Evolutionary conservation across 2,888 invertebrate genomes (phyloP), one percentile per base, ranked within the genome.

Genomic region (Clunio marinus): DNA sequence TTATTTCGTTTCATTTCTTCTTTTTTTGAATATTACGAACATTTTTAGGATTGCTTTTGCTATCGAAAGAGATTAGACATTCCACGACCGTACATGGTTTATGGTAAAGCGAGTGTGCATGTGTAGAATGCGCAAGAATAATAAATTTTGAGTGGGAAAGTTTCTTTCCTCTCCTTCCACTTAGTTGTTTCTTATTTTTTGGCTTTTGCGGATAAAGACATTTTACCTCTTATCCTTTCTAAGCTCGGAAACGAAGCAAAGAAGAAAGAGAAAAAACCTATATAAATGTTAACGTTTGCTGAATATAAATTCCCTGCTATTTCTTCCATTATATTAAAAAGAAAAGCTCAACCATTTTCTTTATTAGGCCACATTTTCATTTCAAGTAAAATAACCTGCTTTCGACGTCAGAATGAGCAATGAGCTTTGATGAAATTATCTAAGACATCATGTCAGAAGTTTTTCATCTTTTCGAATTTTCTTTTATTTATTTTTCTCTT

Each of bases 281-380:
- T n/a, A 62, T 41, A 37, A 32, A 62, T 35, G 32, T 59, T 25
- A 59, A 17, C 62, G 62, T n/a, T 62, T 24, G 37, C 25, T 24
- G 62, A 62, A 62, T 62, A 62, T 62, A 62, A 62, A 62, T 62
- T 62, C 41, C 32, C 28, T 62, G 24, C 17, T 35, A 20, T 20
- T 10, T 32, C 51, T 62, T 62, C 32, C 62, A 41, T 62, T 62
- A 62, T 25, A 41, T 25, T 25, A 41, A 62, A 62, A 62, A 62
- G 41, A 62, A 62, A 62, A 62, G 41, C 41, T 41, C 32, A 28
- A 24, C 32, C 37, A 25, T 37, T 28, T 25, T 28, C 62, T 62
- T 41, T 37, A 62, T 60, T 35, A 37, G 22, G 32, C 62, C 41
- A 41, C 62, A 62, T 37, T 62, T 62, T 62, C 32, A 32, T 32